Conservation (phyloP, 2,113 vertebrate species). For the Cryptotis parvus region DNA sequence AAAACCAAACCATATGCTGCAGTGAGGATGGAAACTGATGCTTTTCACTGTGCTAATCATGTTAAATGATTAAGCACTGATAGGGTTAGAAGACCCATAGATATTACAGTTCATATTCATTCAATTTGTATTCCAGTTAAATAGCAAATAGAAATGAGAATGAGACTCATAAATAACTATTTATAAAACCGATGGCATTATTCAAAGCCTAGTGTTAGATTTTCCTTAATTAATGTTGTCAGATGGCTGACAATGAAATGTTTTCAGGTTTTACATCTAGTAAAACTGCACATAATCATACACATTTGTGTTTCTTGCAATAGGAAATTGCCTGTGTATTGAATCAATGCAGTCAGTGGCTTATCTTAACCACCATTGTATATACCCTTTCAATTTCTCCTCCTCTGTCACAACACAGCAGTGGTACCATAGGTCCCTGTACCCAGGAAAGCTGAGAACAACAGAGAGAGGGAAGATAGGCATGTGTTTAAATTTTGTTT, state of each 20-base stretch:
- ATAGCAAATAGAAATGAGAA: constrained; percentile 20
- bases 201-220: neutral
- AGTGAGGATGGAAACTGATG: neutral
- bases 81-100: neutral
- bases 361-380: neutral
- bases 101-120: neutral
- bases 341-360: neutral
- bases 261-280: neutral
- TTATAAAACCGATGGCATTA: constrained; percentile 26
- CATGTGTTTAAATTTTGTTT: too few species aligned
- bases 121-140: constrained; percentile 24
- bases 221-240: constrained; percentile 28
- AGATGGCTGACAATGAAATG: constrained; percentile 18
- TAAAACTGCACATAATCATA: neutral
- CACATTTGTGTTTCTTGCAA: neutral
- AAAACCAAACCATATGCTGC: neutral
- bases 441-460: neutral
- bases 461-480: too few species aligned
- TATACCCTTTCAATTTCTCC: neutral
- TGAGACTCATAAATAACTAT: constrained; percentile 1
- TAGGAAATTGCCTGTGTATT: neutral
- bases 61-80: neutral
- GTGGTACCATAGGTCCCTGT: too few species aligned
- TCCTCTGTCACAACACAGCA: neutral
- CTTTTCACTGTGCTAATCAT: neutral